Percentiles rank a stretch among this genome's conserved stretches.
These are phyloP conservation scores for Rotaria macrura DNA, from an alignment of 2,888 invertebrate genomes.

Conservation along the genomic window DNA sequence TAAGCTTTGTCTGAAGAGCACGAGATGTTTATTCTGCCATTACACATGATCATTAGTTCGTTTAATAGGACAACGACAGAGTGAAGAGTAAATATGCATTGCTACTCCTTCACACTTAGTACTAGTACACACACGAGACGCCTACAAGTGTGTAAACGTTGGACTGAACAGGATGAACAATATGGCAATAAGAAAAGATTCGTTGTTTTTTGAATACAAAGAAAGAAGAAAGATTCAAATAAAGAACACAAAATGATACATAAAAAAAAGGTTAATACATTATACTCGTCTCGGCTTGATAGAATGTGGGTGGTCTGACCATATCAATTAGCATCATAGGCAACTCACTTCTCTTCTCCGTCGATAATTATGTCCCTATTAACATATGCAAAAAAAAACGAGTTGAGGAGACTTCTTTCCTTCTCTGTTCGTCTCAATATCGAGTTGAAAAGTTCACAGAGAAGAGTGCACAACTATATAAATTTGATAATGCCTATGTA, in stretches of 20 bases:
- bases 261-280: constrained; percentile 4
- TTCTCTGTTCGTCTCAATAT: not conserved
- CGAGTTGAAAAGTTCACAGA: constrained; percentile 1
- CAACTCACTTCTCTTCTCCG: not conserved
- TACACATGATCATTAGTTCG: not conserved
- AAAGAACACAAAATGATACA: not conserved
- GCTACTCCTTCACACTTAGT: not conserved
- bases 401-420: not conserved
- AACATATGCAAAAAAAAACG: not conserved
- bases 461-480: not conserved
- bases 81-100: constrained; percentile 2
- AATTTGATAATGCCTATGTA: not conserved
- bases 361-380: constrained; percentile 11
- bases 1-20: not conserved
- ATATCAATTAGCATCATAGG: constrained; percentile 15
- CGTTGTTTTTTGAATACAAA: not conserved
- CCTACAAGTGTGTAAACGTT: constrained; percentile 1
- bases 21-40: not conserved
- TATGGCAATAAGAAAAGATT: constrained; percentile 5
- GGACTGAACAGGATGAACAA: not conserved
- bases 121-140: not conserved
- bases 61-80: not conserved
- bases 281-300: constrained; percentile 3
- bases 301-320: not conserved
- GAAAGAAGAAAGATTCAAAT: not conserved